Percentiles rank a stretch among this genome's conserved stretches.
Evolutionary conservation across 64 coral and sea anemone genomes (phyloP).

Genomic region (Stylophora pistillata): DNA sequence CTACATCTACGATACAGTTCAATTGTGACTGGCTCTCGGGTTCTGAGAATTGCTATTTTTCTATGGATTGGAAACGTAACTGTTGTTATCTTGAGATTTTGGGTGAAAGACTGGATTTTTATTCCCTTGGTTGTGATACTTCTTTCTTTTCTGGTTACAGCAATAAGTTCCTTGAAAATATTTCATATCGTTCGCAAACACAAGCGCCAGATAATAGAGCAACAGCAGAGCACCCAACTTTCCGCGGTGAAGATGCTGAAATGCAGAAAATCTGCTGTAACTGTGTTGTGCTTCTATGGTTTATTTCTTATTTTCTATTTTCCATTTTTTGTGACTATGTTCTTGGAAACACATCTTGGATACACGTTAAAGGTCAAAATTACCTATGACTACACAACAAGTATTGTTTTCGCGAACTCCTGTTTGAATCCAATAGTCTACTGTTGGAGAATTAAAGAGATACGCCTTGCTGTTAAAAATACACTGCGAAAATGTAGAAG

Average conservation of each 20-base stretch:
- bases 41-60: neutral
- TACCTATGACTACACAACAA: neutral
- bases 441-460: neutral
- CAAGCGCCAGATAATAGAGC: constrained; percentile 1
- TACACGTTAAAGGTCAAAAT: neutral
- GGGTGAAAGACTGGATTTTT: neutral
- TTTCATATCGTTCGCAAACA: constrained; percentile 42
- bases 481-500: neutral
- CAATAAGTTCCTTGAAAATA: constrained; percentile 33
- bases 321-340: neutral
- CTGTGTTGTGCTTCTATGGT: neutral
- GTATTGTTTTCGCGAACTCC: neutral
- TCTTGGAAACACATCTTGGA: neutral
- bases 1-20: constrained; percentile 45
- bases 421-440: neutral
- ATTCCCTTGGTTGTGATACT: neutral
- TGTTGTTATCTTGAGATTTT: neutral
- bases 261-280: constrained; percentile 1
- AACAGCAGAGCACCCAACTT: too few species aligned
- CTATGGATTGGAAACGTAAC: constrained; percentile 34
- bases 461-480: constrained; percentile 1
- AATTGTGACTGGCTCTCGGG: constrained; percentile 5
- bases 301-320: neutral
- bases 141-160: neutral
- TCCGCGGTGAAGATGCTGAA: neutral